phyloP scores from a whole-genome alignment of 1,140 invertebrate genomes.

The Euborellia annulipes region DNA sequence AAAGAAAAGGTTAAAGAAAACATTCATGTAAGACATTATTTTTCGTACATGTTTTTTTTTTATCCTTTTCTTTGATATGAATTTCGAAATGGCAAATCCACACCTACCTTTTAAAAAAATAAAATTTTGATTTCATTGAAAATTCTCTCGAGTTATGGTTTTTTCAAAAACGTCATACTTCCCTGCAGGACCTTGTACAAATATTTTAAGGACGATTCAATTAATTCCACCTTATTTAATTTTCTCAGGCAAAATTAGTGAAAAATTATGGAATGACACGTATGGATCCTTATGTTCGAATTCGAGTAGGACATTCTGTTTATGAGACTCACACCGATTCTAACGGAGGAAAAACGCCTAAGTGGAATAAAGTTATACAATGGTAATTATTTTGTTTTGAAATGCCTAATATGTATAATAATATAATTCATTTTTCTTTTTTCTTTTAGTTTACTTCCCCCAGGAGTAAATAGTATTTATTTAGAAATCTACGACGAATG shows the following conservation, averaged over 20 bases:
- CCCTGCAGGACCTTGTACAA: too few species aligned
- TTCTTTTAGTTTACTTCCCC: constrained; percentile 59
- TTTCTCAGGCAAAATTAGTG: constrained; percentile 60
- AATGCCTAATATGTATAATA: neutral
- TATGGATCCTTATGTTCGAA: constrained; percentile 92
- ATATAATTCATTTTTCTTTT: neutral
- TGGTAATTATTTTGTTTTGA: constrained; percentile 41
- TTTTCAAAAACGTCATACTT: too few species aligned
- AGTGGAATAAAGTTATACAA: constrained; percentile 87
- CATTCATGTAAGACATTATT: too few species aligned
- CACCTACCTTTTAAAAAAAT: too few species aligned
- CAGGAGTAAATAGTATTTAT: constrained; percentile 73
- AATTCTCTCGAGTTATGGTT: too few species aligned
- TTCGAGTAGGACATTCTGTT: constrained; percentile 79
- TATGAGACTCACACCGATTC: constrained; percentile 90
- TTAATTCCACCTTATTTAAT: too few species aligned
- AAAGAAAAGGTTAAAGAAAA: too few species aligned
- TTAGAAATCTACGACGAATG: constrained; percentile 95
- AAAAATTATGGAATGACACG: constrained; percentile 94
- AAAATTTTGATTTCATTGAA: too few species aligned
- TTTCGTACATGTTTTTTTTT: too few species aligned
- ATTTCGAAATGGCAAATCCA: too few species aligned
- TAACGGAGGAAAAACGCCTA: constrained; percentile 89
- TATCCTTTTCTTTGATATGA: too few species aligned
- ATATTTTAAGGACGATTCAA: too few species aligned